Conservation (phyloP, 2,797 vertebrate species). For the Muscicapa striata region DNA sequence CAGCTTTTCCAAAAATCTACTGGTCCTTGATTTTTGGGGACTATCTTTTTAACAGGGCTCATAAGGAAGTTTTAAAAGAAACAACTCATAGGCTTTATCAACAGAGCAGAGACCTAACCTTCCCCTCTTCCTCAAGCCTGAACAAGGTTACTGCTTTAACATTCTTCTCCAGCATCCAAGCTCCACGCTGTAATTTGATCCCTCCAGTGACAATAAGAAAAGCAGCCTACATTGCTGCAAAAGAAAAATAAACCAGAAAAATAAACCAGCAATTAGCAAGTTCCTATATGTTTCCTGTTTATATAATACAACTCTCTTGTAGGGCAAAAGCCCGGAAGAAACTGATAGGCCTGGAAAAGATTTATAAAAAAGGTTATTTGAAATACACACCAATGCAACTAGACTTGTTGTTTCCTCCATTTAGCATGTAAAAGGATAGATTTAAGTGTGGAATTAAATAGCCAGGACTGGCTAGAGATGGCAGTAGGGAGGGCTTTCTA, state of each 20-base stretch:
- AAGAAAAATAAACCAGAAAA: slow-evolving; percentile 66
- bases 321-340: slow-evolving; percentile 27
- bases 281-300: slow-evolving; percentile 66
- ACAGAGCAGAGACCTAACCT: background rate
- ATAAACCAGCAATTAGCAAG: slow-evolving; percentile 63
- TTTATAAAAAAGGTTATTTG: background rate
- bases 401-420: background rate
- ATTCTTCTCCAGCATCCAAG: background rate
- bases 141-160: background rate
- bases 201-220: slow-evolving; percentile 44
- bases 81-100: background rate
- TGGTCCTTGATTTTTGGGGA: background rate
- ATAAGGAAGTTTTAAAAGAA: background rate
- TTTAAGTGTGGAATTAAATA: background rate
- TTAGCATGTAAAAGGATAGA: background rate
- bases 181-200: background rate
- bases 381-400: background rate
- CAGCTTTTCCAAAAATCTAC: background rate
- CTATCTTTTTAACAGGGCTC: background rate
- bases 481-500: background rate
- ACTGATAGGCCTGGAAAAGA: slow-evolving; percentile 40
- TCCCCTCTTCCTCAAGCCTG: fast-evolving
- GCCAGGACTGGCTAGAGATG: background rate
- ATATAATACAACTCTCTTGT: background rate
- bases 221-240: background rate